phyloP scores from a whole-genome alignment of 2,113 vertebrate species.

The Rhabdornis inornatus region DNA sequence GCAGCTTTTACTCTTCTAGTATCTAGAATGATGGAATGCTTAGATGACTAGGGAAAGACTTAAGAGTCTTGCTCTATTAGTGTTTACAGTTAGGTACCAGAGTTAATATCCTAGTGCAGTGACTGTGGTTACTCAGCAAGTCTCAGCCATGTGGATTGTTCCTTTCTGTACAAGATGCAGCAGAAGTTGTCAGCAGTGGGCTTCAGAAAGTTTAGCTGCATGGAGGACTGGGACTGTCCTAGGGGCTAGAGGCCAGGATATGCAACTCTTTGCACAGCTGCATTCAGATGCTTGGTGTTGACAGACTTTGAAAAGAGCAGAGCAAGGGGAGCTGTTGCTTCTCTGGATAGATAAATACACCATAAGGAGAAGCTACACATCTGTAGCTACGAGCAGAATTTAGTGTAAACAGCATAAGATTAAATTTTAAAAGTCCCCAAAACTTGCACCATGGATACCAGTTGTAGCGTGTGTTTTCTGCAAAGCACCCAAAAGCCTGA shows the following conservation, averaged over 20 bases:
- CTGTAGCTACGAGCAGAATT: background rate
- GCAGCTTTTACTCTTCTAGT: background rate
- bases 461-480: background rate
- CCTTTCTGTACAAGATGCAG: background rate
- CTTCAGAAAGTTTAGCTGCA: background rate
- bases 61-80: background rate
- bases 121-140: background rate
- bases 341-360: background rate
- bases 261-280: conserved; percentile 45
- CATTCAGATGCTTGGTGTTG: conserved; percentile 41
- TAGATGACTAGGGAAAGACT: background rate
- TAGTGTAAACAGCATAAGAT: background rate
- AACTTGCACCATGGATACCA: background rate
- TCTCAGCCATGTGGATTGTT: background rate
- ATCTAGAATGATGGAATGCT: background rate
- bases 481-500: background rate
- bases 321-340: conserved; percentile 27
- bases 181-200: background rate
- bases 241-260: conserved; percentile 1
- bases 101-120: background rate
- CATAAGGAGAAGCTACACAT: conserved; percentile 1
- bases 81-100: background rate
- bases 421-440: background rate
- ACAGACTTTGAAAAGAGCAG: conserved; percentile 50
- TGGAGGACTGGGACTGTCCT: background rate